Percentiles rank a stretch among this genome's conserved stretches.
Evolutionary conservation across 2,888 invertebrate genomes (phyloP).

Genomic region (Meiosimyza decipiens): DNA sequence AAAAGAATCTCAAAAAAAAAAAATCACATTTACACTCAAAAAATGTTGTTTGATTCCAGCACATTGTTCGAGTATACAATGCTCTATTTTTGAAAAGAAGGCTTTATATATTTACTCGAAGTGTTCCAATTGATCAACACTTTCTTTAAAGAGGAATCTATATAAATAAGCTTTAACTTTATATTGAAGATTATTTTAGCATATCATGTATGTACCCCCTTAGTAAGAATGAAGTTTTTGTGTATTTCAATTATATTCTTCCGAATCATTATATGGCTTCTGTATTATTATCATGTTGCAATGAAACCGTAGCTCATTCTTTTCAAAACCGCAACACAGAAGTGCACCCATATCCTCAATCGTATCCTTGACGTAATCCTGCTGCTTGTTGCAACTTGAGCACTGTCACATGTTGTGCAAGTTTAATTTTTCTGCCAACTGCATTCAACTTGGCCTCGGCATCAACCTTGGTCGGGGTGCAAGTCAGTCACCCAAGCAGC

Average conservation of each 20-base stretch:
- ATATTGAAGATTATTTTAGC: slow-evolving; percentile 13
- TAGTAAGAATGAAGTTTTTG: neutral
- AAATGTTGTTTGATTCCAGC: too few relatives aligned
- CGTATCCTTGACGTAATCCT: slow-evolving; percentile 15
- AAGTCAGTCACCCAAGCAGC: neutral
- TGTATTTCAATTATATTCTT: neutral
- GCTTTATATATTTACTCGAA: too few relatives aligned
- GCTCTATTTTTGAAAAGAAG: too few relatives aligned
- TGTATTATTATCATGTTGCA: neutral
- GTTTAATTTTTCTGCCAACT: slow-evolving; percentile 33
- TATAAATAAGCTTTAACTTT: neutral
- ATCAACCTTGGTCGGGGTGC: slow-evolving; percentile 38
- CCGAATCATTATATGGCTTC: slow-evolving; percentile 19
- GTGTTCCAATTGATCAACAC: too few relatives aligned
- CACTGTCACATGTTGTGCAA: slow-evolving; percentile 34
- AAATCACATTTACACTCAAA: too few relatives aligned
- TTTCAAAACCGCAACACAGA: slow-evolving; percentile 12
- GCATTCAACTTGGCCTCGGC: slow-evolving; percentile 27
- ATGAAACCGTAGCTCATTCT: slow-evolving; percentile 10
- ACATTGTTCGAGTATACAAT: too few relatives aligned
- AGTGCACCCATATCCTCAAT: slow-evolving; percentile 10
- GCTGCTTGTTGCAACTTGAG: slow-evolving; percentile 23
- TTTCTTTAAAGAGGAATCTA: too few relatives aligned
- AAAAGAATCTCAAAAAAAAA: too few relatives aligned
- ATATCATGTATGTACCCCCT: neutral